Conservation (phyloP, 2,113 vertebrate genomes). For the Archilochus colubris region DNA sequence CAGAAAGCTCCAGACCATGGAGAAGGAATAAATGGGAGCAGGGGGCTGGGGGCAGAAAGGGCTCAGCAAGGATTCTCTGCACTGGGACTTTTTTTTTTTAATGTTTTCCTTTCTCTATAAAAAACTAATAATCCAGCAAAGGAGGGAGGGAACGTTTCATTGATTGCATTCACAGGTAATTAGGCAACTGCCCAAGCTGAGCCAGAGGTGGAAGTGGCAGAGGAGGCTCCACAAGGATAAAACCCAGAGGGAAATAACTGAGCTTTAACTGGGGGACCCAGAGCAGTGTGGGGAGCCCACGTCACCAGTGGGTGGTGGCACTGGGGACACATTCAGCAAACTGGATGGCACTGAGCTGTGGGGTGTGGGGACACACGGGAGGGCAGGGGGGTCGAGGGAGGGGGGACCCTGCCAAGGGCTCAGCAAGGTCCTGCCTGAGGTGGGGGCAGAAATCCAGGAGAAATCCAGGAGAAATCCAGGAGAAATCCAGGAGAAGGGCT, state of each 20-base stretch:
- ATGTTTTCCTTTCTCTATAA: neutral
- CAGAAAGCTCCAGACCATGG: neutral
- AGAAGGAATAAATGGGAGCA: neutral
- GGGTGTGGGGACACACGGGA: too few relatives aligned
- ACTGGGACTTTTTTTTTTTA: neutral
- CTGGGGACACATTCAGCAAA: too few relatives aligned
- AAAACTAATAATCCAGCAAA: neutral
- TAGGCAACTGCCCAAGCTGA: neutral
- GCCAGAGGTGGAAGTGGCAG: neutral
- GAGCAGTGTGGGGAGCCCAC: accelerated
- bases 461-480: too few relatives aligned
- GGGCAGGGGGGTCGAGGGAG: too few relatives aligned
- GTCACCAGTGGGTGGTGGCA: too few relatives aligned
- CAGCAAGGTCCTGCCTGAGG: too few relatives aligned
- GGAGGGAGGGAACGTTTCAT: neutral
- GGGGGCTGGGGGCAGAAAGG: neutral
- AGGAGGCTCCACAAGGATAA: neutral
- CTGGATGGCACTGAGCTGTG: too few relatives aligned
- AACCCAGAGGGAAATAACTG: neutral
- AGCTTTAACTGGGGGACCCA: neutral
- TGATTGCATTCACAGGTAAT: neutral
- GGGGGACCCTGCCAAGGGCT: too few relatives aligned
- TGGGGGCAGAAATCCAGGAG: too few relatives aligned
- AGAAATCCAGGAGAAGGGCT: too few relatives aligned
- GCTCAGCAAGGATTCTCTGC: neutral